Percentiles rank a stretch among this genome's conserved stretches.
Conservation (phyloP, 2,888 invertebrate genomes). For the Rhaphigaster nebulosa region DNA sequence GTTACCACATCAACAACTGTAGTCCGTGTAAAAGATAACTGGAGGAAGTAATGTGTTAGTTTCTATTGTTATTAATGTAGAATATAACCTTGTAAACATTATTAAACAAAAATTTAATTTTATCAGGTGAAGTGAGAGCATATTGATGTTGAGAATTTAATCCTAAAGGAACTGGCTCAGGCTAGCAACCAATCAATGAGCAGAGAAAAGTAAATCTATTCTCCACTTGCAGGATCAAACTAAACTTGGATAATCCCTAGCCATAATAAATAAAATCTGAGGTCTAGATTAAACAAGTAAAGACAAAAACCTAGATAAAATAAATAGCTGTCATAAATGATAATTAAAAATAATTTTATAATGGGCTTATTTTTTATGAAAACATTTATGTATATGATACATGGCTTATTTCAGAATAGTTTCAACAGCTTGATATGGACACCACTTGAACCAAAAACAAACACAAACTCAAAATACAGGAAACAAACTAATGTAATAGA, state of each 20-base stretch:
- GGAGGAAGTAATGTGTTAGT: neutral
- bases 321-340: neutral
- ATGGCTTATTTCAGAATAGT: neutral
- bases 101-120: neutral
- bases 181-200: neutral
- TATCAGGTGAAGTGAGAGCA: neutral
- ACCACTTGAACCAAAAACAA: neutral
- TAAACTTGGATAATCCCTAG: neutral
- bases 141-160: neutral
- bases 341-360: neutral
- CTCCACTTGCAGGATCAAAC: neutral
- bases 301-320: neutral
- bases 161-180: neutral
- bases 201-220: neutral
- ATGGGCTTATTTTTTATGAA: neutral
- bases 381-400: neutral
- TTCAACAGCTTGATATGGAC: neutral
- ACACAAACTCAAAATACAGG: neutral
- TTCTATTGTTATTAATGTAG: neutral
- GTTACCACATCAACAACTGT: neutral
- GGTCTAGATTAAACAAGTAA: neutral
- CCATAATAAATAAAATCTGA: neutral
- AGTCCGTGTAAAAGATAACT: neutral
- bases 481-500: neutral
- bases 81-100: neutral